Evolutionary conservation across 2,113 vertebrate genomes (phyloP), one percentile per base, ranked within the genome.

Genomic region (Tauraco erythrolophus): DNA sequence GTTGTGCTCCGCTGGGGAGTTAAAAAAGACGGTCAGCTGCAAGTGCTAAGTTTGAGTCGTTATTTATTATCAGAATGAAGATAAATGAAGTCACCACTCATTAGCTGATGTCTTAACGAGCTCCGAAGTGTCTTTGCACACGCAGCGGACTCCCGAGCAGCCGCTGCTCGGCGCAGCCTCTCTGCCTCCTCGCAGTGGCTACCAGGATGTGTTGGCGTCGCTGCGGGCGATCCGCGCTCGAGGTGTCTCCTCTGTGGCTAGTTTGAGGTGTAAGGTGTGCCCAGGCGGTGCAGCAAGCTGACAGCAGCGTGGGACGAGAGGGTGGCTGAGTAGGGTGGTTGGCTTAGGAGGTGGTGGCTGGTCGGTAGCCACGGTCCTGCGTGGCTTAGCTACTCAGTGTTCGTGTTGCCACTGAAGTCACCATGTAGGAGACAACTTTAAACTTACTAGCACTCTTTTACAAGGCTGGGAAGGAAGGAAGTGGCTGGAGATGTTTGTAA

Each of bases 41-140:
- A 64, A 84, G 51, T 84, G 74, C 56, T 78, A 78, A 75, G 7
- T 82, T 81, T 2, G 10, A 77, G 21, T 84, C 78, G 33, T 54
- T 95, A 53, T 85, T 97, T 94, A 85, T 77, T 74, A 64, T 71
- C 69, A 92, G 92, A 97, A 95, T 43, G 76, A 88, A 97, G 88
- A 94, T 91, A 96, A 97, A 97, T 94, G 76, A 88, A 97, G 92
- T 96, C 95, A 97, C 71, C 76, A 87, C 53, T 91, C 80, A 69
- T 97, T 97, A 97, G 78, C 60, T 76, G 87, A 50, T 69, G 81
- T 77, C 68, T 86, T 86, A 81, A 94, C 94, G 83, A 91, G 82
- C 79, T 88, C 37, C 92, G 94, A 81, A 92, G 84, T 70, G 31
- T 70, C 50, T 78, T 76, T 69, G 68, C 70, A 41, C 43, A 35